These are phyloP conservation scores for Rhinolophus sinicus DNA, from an alignment of 2,113 vertebrate species.

Conservation along the genomic window DNA sequence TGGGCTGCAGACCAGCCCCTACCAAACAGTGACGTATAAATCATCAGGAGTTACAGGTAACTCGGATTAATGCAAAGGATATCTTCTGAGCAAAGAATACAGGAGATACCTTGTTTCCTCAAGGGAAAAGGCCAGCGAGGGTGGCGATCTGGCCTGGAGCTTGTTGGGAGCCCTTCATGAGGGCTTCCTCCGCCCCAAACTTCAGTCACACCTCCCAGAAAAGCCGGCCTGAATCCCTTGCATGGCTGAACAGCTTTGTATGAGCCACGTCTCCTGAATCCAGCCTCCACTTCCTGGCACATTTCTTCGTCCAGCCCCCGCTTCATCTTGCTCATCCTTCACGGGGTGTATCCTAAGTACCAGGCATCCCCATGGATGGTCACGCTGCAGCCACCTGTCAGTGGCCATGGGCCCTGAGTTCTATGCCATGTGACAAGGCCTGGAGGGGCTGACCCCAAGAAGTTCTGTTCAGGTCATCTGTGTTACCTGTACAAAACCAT, in stretches of 20 bases:
- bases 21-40: accelerated
- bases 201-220: not conserved
- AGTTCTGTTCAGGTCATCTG: not conserved
- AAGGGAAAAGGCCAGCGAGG: not conserved
- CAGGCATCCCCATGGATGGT: accelerated
- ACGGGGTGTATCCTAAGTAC: accelerated
- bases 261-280: accelerated
- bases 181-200: not conserved
- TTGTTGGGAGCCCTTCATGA: not conserved
- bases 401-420: not conserved
- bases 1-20: not conserved
- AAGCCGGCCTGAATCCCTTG: not conserved
- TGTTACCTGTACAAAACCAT: accelerated
- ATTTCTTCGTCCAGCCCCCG: accelerated
- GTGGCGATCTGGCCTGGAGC: not conserved
- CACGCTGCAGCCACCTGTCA: not conserved
- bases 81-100: not conserved
- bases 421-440: no score
- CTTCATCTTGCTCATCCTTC: accelerated
- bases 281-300: accelerated
- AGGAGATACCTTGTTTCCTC: not conserved
- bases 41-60: not conserved
- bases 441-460: not conserved
- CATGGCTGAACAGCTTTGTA: accelerated
- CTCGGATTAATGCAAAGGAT: not conserved